phyloP scores from a whole-genome alignment of 2,113 vertebrate genomes.

The Corydoras maculifer region DNA sequence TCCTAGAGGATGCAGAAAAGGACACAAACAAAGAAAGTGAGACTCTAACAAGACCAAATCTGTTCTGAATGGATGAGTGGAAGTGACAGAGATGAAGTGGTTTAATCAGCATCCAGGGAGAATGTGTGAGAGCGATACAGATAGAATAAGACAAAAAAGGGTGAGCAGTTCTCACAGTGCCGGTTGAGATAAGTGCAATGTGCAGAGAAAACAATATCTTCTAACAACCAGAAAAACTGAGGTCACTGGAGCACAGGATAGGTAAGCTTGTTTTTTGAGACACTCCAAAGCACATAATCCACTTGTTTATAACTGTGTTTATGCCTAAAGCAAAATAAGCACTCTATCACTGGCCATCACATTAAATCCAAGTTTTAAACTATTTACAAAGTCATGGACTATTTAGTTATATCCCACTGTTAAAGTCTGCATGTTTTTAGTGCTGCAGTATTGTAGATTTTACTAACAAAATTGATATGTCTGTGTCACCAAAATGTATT shows the following conservation, averaged over 20 bases:
- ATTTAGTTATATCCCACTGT: not conserved
- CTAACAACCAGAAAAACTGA: slow-evolving; percentile 3
- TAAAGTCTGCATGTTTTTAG: not conserved
- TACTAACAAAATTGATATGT: too few relatives aligned
- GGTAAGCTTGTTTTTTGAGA: slow-evolving; percentile 7
- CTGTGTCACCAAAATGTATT: too few relatives aligned
- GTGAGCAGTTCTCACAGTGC: slow-evolving; percentile 4
- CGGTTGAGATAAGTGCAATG: slow-evolving; percentile 34
- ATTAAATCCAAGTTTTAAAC: not conserved
- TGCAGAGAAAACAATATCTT: slow-evolving; percentile 30
- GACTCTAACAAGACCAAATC: slow-evolving; percentile 16
- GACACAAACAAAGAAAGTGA: slow-evolving; percentile 23
- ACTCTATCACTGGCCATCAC: not conserved
- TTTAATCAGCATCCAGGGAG: slow-evolving; percentile 43
- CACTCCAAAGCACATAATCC: not conserved
- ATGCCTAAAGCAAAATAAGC: not conserved
- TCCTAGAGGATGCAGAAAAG: slow-evolving; percentile 6
- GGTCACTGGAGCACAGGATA: slow-evolving; percentile 16
- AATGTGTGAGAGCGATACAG: slow-evolving; percentile 7
- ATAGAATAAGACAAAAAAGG: slow-evolving; percentile 7
- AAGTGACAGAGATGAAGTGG: slow-evolving; percentile 46
- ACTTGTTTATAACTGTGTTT: not conserved
- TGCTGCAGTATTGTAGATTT: too few relatives aligned
- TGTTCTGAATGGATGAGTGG: slow-evolving; percentile 27
- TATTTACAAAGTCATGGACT: not conserved